Conservation (phyloP, 1,140 invertebrate species). For the Epicauta chinensis region DNA sequence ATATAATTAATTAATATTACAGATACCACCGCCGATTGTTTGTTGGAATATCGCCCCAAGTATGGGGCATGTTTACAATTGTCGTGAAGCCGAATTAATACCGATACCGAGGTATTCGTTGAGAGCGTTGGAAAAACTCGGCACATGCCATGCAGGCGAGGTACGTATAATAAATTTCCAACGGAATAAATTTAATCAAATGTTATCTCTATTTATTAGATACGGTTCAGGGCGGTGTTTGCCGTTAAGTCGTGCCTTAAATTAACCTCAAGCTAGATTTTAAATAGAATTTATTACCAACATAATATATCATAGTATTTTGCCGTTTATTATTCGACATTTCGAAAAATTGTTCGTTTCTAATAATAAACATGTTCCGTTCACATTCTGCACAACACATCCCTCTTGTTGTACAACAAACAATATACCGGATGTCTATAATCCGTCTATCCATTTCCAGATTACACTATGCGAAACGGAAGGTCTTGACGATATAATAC, state of each 20-base stretch:
- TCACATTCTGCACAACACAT: no score
- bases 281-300: no score
- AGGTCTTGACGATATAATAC: conserved; percentile 45
- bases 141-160: conserved; percentile 68
- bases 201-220: no score
- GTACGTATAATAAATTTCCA: conserved; percentile 41
- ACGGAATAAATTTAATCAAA: no score
- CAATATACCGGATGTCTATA: not conserved
- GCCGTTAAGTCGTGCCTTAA: no score
- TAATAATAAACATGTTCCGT: no score
- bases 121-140: conserved; percentile 63
- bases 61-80: conserved; percentile 55
- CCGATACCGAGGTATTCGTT: conserved; percentile 62
- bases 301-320: not conserved
- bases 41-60: conserved; percentile 58
- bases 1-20: conserved; percentile 23
- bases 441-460: conserved; percentile 37
- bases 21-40: conserved; percentile 52
- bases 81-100: conserved; percentile 52
- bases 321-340: conserved; percentile 9
- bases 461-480: conserved; percentile 51
- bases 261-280: no score
- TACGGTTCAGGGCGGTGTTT: no score
- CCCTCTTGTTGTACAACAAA: no score
- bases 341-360: conserved; percentile 10